Conservation (phyloP, 2,113 vertebrate genomes). For the Triplophysa dalaica region DNA sequence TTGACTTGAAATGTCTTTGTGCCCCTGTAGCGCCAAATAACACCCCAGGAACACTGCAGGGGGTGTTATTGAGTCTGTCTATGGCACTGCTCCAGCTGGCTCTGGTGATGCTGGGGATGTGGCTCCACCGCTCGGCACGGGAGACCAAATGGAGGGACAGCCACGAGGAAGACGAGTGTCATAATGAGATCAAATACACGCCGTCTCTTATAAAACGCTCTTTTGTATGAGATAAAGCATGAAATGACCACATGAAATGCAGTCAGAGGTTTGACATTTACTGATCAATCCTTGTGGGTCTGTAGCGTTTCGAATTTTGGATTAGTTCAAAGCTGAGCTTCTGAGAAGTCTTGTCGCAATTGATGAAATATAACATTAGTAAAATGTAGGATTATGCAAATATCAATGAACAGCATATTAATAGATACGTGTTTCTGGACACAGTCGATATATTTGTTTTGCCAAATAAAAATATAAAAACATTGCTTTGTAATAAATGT, state of each 20-base stretch:
- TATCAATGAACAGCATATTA: no score
- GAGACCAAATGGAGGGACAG: conserved; percentile 60
- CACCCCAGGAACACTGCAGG: conserved; percentile 70
- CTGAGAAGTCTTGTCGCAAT: no score
- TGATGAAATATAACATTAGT: no score
- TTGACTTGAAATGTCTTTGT: neutral
- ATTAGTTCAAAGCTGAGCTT: neutral
- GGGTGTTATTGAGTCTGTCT: conserved; percentile 69
- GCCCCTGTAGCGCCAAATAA: conserved; percentile 55
- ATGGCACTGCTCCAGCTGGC: conserved; percentile 75
- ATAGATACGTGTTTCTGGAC: no score
- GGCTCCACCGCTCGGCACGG: conserved; percentile 74
- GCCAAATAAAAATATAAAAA: no score
- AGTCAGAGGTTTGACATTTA: neutral
- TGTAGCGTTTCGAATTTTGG: neutral
- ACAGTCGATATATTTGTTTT: no score
- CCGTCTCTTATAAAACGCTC: conserved; percentile 72
- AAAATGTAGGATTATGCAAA: no score
- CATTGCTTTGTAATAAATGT: no score
- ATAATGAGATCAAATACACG: conserved; percentile 71
- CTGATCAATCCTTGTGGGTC: neutral
- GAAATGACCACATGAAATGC: neutral
- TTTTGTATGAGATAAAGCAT: conserved; percentile 67
- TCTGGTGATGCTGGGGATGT: conserved; percentile 69
- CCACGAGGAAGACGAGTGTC: conserved; percentile 62